Percentiles rank a stretch among this genome's conserved stretches.
phyloP scores from a whole-genome alignment of 2,797 vertebrate genomes.

The Coluber constrictor region DNA sequence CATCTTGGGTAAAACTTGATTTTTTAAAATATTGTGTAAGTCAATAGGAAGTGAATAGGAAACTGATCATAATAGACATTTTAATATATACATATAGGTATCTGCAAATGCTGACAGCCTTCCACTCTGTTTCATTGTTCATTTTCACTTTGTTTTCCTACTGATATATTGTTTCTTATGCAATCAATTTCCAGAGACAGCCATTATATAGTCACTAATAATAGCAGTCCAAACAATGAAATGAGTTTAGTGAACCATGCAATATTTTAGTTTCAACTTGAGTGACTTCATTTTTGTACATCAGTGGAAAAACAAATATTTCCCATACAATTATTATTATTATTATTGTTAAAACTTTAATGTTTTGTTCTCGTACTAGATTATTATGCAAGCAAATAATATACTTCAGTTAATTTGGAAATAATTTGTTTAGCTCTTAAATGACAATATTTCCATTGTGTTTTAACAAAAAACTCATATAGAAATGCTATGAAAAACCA shows the following conservation, averaged over 20 bases:
- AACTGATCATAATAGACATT: neutral
- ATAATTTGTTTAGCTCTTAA: conserved; percentile 32
- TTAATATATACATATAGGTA: neutral
- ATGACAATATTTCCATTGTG: conserved; percentile 15
- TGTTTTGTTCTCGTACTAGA: conserved; percentile 59
- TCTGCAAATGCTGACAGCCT: neutral
- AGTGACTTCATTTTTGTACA: conserved; percentile 40
- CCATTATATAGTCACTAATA: neutral
- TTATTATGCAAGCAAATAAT: conserved; percentile 58
- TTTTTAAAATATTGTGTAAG: neutral
- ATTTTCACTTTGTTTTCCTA: neutral
- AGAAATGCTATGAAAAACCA: neutral
- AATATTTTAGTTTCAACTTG: conserved; percentile 46
- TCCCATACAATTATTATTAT: conserved; percentile 55
- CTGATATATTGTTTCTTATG: neutral
- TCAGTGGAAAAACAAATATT: conserved; percentile 51
- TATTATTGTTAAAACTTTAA: conserved; percentile 58
- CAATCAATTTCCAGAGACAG: conserved; percentile 1
- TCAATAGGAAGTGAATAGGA: neutral
- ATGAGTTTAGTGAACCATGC: conserved; percentile 49
- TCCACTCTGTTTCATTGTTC: neutral
- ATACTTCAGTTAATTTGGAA: conserved; percentile 52
- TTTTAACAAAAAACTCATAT: conserved; percentile 28
- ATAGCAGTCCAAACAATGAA: conserved; percentile 35
- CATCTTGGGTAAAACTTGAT: neutral